Base-by-base conservation (phyloP, 2,113 vertebrate species). In the Stegastes partitus region DNA sequence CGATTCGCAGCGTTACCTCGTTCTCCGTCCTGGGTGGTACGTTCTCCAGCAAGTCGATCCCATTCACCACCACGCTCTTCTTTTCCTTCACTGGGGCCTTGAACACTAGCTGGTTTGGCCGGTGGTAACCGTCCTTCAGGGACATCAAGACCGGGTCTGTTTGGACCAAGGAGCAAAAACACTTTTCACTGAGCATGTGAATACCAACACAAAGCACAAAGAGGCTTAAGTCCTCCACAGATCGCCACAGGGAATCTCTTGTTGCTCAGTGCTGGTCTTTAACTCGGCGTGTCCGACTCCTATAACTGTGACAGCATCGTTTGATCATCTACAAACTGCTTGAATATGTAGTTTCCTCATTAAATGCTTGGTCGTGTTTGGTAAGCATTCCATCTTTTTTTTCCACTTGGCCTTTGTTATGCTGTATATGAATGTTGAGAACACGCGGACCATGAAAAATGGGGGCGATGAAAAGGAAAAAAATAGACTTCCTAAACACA, bases 1-100 rank as follows among this genome's bases (percentile, higher is more conserved):
- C 22, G 14, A 37, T 28, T 67, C 23, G 34, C 6, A 47, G 42
- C 42, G 19, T 28, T 42, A 89, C 98, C 96, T 99, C 97, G 0
- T 99, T 99, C 91, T 99, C 98, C 0, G 98, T 99, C 80, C 97
- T 94, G 55, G 98, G 98, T 0, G 97, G 98, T 31, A 98, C 96
- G 0, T 99, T 99, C 90, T 98, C 98, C 89, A 99, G 92, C 68
- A 99, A 95, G 88, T 99, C 97, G 2, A 99, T 97, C 22, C 98
- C 97, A 0, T 99, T 99, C 12, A 99, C 98, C 3, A 99, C 96
- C 0, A 97, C 92, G 0, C 95, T 96, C 76, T 95, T 99, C 94
- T 99, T 99, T 62, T 98, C 97, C 87, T 94, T 96, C 67, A 94
- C 95, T 0, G 97, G 97, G 0, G 96, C 96, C 81, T 99, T 99